A percentile compares a stretch with the other conserved stretches of the same genome.
phyloP scores from a whole-genome alignment of 2,797 vertebrate species.

The Pseudochaenichthys georgianus region DNA sequence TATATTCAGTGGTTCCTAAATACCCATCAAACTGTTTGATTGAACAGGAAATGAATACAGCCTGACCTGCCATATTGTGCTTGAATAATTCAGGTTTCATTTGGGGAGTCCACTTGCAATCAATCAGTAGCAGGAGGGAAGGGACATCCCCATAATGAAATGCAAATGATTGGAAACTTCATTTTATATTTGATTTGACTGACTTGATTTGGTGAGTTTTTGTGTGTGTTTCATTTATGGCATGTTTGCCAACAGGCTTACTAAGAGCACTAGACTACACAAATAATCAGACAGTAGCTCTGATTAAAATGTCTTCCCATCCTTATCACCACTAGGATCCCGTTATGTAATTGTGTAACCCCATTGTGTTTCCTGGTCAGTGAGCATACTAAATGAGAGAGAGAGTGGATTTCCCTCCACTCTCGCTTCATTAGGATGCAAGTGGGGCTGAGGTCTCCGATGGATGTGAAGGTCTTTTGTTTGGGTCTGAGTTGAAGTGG shows the following conservation, averaged over 20 bases:
- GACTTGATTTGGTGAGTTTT: neutral
- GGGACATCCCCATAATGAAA: constrained; percentile 53
- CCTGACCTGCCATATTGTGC: constrained; percentile 52
- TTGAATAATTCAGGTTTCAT: constrained; percentile 76
- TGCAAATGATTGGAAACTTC: constrained; percentile 39
- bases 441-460: constrained; percentile 50
- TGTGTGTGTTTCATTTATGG: neutral
- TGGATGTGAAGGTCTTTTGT: constrained; percentile 69
- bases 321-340: constrained; percentile 19
- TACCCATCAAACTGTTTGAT: constrained; percentile 66
- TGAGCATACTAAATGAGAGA: constrained; percentile 34
- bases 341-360: constrained; percentile 14
- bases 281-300: neutral
- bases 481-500: constrained; percentile 52
- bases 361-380: constrained; percentile 62
- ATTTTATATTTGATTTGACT: constrained; percentile 34
- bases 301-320: constrained; percentile 32
- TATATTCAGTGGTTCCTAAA: constrained; percentile 46
- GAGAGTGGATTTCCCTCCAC: constrained; percentile 25
- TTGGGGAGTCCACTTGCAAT: constrained; percentile 57
- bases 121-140: constrained; percentile 48
- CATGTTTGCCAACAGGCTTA: constrained; percentile 12
- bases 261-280: neutral
- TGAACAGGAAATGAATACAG: constrained; percentile 75
- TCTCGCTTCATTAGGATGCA: constrained; percentile 71